Conservation (phyloP, 2,113 vertebrate species). For the Microtus oregoni region DNA sequence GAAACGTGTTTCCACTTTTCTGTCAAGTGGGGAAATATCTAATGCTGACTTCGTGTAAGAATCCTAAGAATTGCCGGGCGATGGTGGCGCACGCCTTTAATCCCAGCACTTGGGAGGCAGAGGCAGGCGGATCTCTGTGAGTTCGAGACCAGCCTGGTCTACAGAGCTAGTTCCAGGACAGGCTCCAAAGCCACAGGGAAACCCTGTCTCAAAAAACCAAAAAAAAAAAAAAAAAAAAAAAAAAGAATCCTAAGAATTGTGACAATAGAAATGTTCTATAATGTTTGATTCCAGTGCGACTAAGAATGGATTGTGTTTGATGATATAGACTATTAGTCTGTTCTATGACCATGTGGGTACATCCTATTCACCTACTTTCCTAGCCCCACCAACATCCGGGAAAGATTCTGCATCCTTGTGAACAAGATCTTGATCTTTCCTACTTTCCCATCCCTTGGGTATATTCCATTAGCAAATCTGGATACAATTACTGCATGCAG, state of each 20-base stretch:
- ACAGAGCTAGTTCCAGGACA: too few relatives aligned
- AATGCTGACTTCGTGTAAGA: neutral
- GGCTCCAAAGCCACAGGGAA: too few relatives aligned
- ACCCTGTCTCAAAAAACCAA: too few relatives aligned
- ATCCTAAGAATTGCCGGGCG: neutral
- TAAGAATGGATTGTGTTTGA: neutral
- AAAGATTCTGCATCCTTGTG: neutral
- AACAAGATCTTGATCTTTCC: neutral
- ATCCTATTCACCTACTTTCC: neutral
- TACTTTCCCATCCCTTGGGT: neutral
- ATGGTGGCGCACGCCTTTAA: too few relatives aligned
- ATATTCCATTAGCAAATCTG: conserved; percentile 35
- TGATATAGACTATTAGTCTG: neutral
- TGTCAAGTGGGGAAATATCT: neutral
- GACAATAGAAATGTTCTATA: neutral
- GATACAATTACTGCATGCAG: neutral
- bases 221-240: too few relatives aligned
- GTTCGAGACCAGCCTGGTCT: too few relatives aligned
- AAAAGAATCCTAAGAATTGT: neutral
- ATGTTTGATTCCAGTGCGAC: neutral
- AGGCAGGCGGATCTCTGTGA: too few relatives aligned
- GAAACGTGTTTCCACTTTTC: neutral
- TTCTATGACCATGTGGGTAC: neutral
- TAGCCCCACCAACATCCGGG: neutral
- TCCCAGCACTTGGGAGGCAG: too few relatives aligned